Percentiles rank a stretch among this genome's conserved stretches.
Evolutionary conservation across 2,797 vertebrate genomes (phyloP).

Genomic region (Poeciliopsis turneri): DNA sequence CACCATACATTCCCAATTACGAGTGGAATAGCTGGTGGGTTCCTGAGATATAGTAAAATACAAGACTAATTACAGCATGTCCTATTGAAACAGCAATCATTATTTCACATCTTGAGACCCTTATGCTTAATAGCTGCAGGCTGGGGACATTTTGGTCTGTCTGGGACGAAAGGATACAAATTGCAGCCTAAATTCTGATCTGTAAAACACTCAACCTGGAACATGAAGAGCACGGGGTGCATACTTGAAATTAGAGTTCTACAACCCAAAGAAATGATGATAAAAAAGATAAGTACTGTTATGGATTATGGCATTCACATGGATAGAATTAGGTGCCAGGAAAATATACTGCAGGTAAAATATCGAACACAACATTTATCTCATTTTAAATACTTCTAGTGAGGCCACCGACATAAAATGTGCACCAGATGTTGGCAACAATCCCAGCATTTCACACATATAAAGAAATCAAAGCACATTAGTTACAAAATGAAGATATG

Average conservation of each 20-base stretch:
- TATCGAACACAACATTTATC: background rate
- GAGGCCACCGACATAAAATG: background rate
- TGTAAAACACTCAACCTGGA: constrained; percentile 41
- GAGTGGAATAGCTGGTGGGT: constrained; percentile 30
- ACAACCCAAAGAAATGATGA: background rate
- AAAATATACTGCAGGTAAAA: background rate
- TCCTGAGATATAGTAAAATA: constrained; percentile 51
- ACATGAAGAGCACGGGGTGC: constrained; percentile 23
- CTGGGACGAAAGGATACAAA: constrained; percentile 51
- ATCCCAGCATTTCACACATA: background rate
- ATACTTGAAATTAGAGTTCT: background rate
- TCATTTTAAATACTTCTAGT: background rate
- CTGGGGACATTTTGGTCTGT: constrained; percentile 52
- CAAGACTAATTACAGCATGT: constrained; percentile 51
- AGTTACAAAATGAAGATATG: background rate
- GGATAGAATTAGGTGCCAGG: background rate
- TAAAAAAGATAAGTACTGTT: background rate
- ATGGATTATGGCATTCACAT: background rate
- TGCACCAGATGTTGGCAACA: background rate
- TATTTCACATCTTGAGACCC: constrained; percentile 68
- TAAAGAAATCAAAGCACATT: background rate
- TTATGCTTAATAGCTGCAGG: constrained; percentile 64
- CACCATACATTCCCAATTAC: constrained; percentile 33
- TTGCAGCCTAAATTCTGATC: constrained; percentile 53
- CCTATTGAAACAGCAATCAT: constrained; percentile 49